A percentile compares a stretch with the other conserved stretches of the same genome.
Evolutionary conservation across 2,888 invertebrate genomes (phyloP).

Genomic region (Eupithecia dodoneata): DNA sequence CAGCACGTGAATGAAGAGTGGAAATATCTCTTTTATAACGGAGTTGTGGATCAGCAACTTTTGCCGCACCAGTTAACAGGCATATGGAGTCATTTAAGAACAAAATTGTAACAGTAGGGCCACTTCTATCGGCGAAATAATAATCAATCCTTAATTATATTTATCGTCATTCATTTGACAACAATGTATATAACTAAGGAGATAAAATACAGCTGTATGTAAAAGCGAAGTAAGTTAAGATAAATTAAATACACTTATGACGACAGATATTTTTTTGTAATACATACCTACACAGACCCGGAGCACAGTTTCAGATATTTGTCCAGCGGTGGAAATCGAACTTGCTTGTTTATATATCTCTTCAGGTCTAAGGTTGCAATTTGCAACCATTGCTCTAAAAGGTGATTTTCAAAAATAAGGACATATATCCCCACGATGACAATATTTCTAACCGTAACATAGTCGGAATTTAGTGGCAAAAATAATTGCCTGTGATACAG

Average conservation of each 20-base stretch:
- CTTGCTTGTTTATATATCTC: not conserved
- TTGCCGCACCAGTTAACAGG: not conserved
- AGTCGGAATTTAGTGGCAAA: not conserved
- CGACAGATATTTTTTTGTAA: too few relatives aligned
- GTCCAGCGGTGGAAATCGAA: not conserved
- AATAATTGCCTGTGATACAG: not conserved
- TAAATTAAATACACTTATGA: not conserved
- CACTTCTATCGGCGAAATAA: too few relatives aligned
- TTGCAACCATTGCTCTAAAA: not conserved
- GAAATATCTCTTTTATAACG: slow-evolving; percentile 64
- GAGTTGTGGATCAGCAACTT: slow-evolving; percentile 11
- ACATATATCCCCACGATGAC: not conserved
- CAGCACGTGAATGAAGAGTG: slow-evolving; percentile 71
- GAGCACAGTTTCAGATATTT: not conserved
- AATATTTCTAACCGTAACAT: not conserved
- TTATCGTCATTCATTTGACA: too few relatives aligned
- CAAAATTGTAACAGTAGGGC: too few relatives aligned
- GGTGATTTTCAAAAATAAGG: not conserved
- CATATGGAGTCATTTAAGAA: not conserved
- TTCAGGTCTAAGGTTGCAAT: not conserved
- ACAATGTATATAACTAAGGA: not conserved
- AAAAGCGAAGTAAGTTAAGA: not conserved
- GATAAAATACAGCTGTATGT: not conserved
- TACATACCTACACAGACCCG: too few relatives aligned
- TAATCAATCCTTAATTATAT: too few relatives aligned